Base-by-base conservation (phyloP, 2,797 vertebrate species). In the Hippocampus kuda region DNA sequence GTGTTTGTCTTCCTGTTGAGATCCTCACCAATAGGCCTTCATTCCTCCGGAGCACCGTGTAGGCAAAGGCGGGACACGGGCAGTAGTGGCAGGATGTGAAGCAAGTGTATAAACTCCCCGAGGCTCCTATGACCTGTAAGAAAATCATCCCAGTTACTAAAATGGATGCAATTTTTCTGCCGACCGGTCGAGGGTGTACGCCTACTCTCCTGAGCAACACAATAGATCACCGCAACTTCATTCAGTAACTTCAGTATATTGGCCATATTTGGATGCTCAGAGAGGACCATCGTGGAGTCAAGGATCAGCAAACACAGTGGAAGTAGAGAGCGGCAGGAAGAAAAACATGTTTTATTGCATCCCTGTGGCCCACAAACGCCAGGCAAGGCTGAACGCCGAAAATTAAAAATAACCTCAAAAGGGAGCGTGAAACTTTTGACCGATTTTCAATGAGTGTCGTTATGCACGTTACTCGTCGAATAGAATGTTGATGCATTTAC, bases 51-150 rank as follows among this genome's bases (percentile, higher is more conserved):
- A 99, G 73, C 56, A 98, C 96, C 0, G 89, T 88, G 83, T 94
- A 96, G 5, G 89, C 85, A 63, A 98, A 98, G 3, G 97, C 94
- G 0, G 92, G 95, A 56, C 97, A 99, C 0, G 93, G 91, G 72
- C 97, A 99, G 85, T 92, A 97, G 79, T 96, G 97, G 79, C 97
- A 97, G 77, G 93, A 93, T n/a, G 90, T 81, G 63, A 93, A 93
- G 81, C 95, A 98, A 1, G 85, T 93, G 83, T 99, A 99, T 64
- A 89, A 79, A 26, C 86, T 91, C 0, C 95, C 93, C 0, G 95
- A 96, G 68, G 89, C 93, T 67, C 97, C 96, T 0, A 86, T 80
- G 6, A 99, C 94, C 97, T 99, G 83, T 48, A 75, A 71, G 27
- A 24, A 15, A 86, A 44, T 53, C 7, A 82, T 41, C 60, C 34